These are phyloP conservation scores for Helarctos malayanus DNA, from an alignment of 2,797 vertebrate species.

Conservation along the genomic window DNA sequence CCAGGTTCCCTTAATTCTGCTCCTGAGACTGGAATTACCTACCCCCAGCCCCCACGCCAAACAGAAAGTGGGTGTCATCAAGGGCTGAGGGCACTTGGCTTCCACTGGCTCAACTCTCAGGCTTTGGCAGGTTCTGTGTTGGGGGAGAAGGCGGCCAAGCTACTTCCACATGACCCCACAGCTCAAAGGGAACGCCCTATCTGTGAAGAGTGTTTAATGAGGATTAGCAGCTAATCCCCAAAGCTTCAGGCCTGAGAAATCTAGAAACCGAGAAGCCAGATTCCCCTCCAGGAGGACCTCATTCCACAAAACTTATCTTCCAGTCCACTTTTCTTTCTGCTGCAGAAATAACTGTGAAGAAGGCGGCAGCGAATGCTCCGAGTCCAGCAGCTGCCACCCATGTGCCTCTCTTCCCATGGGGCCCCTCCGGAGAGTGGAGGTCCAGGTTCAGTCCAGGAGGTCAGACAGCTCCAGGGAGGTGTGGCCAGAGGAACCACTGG, in stretches of 20 bases:
- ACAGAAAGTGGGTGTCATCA: not conserved
- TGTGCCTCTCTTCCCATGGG: not conserved
- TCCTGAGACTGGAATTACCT: not conserved
- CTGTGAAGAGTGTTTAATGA: not conserved
- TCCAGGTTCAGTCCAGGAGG: not conserved
- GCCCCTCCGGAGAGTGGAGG: not conserved
- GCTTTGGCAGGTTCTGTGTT: not conserved
- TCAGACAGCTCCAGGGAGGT: not conserved
- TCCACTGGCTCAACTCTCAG: not conserved
- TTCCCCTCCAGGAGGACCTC: not conserved
- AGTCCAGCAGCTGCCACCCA: not conserved
- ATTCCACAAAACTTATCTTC: not conserved
- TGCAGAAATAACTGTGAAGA: not conserved
- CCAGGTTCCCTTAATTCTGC: not conserved
- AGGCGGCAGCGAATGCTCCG: not conserved
- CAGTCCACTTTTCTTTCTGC: not conserved
- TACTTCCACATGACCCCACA: not conserved
- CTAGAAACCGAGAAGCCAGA: not conserved
- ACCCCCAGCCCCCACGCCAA: not conserved
- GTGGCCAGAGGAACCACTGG: not conserved
- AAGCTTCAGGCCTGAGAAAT: not conserved
- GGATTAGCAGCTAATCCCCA: not conserved
- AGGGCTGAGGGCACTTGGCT: not conserved
- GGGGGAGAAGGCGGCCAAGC: not conserved
- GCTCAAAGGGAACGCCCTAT: not conserved